phyloP scores from a whole-genome alignment of 2,888 invertebrate species.

The Gymnosoma rotundatum region DNA sequence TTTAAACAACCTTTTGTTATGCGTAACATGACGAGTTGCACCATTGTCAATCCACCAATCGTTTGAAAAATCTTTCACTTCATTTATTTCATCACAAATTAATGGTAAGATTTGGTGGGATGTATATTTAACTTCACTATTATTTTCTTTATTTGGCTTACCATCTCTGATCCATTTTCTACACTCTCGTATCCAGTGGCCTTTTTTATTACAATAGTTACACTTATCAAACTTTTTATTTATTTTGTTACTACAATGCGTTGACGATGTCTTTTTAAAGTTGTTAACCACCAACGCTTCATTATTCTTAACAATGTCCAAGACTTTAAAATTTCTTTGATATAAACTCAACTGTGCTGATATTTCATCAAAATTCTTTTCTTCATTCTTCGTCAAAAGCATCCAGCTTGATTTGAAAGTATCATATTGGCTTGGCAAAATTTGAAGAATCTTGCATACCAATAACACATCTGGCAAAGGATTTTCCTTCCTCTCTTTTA shows the following conservation, averaged over 20 bases:
- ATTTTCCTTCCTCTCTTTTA: too few relatives aligned
- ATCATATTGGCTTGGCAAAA: constrained; percentile 53
- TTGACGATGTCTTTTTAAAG: neutral
- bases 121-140: neutral
- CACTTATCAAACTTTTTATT: too few relatives aligned
- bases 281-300: neutral
- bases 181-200: neutral
- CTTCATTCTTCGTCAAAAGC: constrained; percentile 20
- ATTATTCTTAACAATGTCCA: neutral
- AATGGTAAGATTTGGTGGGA: constrained; percentile 6
- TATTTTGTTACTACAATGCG: too few relatives aligned
- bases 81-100: constrained; percentile 2
- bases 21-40: constrained; percentile 33
- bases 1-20: constrained; percentile 21
- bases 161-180: constrained; percentile 17
- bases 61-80: constrained; percentile 4
- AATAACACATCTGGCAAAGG: too few relatives aligned
- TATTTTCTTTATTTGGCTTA: constrained; percentile 7
- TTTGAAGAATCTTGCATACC: constrained; percentile 54
- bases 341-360: neutral
- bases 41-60: constrained; percentile 37
- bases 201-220: too few relatives aligned
- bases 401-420: constrained; percentile 61
- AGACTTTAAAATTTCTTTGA: constrained; percentile 6
- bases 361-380: constrained; percentile 31